Conservation (phyloP, 2,113 vertebrate genomes). For the Xiphorhynchus elegans region DNA sequence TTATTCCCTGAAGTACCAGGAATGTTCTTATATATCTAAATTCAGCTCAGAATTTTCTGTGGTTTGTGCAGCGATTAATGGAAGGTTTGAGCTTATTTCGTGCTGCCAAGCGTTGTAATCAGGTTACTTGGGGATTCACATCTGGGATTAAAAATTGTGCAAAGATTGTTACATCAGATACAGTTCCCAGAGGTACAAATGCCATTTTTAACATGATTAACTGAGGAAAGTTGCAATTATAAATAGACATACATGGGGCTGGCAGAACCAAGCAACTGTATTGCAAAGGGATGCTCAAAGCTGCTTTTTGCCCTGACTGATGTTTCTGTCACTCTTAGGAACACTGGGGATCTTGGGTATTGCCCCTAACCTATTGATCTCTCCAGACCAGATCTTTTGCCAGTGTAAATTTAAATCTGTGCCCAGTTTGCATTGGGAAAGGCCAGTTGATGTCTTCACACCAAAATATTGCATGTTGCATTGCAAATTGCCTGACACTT, state of each 20-base stretch:
- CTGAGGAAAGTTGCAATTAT: slow-evolving; percentile 14
- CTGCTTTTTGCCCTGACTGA: neutral
- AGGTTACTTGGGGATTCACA: slow-evolving; percentile 38
- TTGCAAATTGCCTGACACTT: slow-evolving; percentile 19
- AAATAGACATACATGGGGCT: slow-evolving; percentile 15
- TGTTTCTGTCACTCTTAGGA: neutral
- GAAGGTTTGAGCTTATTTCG: neutral
- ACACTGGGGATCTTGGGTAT: neutral
- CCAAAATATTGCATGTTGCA: slow-evolving; percentile 20
- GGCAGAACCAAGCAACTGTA: neutral
- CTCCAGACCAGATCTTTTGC: neutral
- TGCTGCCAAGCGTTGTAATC: neutral
- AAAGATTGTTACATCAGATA: neutral
- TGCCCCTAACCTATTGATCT: neutral
- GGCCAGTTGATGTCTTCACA: neutral
- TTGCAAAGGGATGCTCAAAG: neutral
- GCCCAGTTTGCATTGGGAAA: neutral
- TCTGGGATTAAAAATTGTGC: slow-evolving; percentile 17
- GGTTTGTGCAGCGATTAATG: neutral
- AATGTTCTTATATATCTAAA: slow-evolving; percentile 1
- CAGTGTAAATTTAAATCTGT: neutral
- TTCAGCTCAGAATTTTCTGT: slow-evolving; percentile 10
- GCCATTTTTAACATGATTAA: slow-evolving; percentile 35
- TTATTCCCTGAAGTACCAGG: slow-evolving; percentile 23
- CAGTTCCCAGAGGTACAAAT: slow-evolving; percentile 20